Base-by-base conservation (phyloP, 92 coral and sea anemone genomes). In the Porites evermanni region DNA sequence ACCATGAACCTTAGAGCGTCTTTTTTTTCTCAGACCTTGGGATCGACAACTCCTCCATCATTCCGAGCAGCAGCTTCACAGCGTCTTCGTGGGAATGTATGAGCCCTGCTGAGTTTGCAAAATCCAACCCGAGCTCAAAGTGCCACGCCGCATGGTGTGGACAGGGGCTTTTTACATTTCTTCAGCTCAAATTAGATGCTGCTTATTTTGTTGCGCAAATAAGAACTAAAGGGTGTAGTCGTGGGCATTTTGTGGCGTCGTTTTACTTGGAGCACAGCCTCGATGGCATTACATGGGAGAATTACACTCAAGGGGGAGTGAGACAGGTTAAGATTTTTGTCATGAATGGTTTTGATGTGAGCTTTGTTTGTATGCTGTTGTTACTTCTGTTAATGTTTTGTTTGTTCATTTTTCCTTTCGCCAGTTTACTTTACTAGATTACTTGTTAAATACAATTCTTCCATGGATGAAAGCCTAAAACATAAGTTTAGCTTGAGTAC, bases 81-180 rank as follows among this genome's bases (percentile, higher is more conserved):
- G 88, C 88, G 2, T 12, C 54, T 2, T 64, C 72, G 18, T 84
- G 88, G 88, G 67, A 47, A 6, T 84, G 88, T 66, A 63, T 20
- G 74, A 64, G 38, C 18, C 58, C 80, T 4, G 26, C 74, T 16
- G 16, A 12, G 1, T 75, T 84, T 12, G 72, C 53, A 26, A 47
- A 1, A 5, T 3, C n/a, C n/a, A 1, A 1, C 4, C 0, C 18
- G 0, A 0, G 5, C 2, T 24, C 16, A 6, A 66, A 66, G 21
- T 84, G 88, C 44, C 70, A 84, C 14, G 79, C 81, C 3, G 65
- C 80, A 2, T 84, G 88, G 88, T 84, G 88, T 29, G 88, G 80
- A 16, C 38, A 50, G 1, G 74, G 72, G 4, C 67, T 67, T 2
- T 64, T 53, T 9, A 23, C 59, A 16, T 84, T 79, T 79, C 79